Evolutionary conservation across 2,888 invertebrate genomes (phyloP).

Genomic region (Antitype chi): DNA sequence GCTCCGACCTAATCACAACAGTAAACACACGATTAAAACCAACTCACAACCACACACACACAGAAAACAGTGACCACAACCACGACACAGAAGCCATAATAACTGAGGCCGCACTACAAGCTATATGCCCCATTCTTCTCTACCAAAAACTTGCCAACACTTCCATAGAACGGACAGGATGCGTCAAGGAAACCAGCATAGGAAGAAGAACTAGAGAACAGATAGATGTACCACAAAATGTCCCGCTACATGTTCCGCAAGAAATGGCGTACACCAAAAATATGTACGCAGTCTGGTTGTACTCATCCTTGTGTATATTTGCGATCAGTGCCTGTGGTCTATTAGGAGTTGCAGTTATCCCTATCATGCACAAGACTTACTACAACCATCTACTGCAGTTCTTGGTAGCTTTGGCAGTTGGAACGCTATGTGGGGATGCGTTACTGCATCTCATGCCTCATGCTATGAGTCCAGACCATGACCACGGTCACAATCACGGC

Average conservation of each 20-base stretch:
- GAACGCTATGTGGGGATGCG: conserved; percentile 97
- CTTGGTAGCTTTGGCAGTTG: conserved; percentile 97
- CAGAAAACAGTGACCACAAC: conserved; percentile 66
- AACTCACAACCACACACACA: conserved; percentile 72
- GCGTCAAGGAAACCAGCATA: conserved; percentile 84
- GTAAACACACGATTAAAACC: conserved; percentile 84
- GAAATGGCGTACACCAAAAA: conserved; percentile 79
- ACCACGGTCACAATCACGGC: conserved; percentile 72
- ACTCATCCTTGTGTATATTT: conserved; percentile 95
- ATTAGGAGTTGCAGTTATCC: conserved; percentile 96
- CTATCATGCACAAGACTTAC: conserved; percentile 96
- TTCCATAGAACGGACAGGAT: conserved; percentile 89
- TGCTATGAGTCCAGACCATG: conserved; percentile 90
- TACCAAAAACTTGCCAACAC: conserved; percentile 92
- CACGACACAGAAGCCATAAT: conserved; percentile 72
- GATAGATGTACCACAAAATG: conserved; percentile 43
- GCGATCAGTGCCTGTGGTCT: conserved; percentile 97
- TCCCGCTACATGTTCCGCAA: conserved; percentile 42
- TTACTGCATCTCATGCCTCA: conserved; percentile 97
- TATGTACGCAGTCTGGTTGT: conserved; percentile 94
- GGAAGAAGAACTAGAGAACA: conserved; percentile 41
- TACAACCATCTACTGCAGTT: conserved; percentile 97
- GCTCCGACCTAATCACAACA: conserved; percentile 84
- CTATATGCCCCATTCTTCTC: conserved; percentile 92
- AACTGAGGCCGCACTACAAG: conserved; percentile 82